Evolutionary conservation across 2,888 invertebrate genomes (phyloP).

Genomic region (Spodoptera picta): DNA sequence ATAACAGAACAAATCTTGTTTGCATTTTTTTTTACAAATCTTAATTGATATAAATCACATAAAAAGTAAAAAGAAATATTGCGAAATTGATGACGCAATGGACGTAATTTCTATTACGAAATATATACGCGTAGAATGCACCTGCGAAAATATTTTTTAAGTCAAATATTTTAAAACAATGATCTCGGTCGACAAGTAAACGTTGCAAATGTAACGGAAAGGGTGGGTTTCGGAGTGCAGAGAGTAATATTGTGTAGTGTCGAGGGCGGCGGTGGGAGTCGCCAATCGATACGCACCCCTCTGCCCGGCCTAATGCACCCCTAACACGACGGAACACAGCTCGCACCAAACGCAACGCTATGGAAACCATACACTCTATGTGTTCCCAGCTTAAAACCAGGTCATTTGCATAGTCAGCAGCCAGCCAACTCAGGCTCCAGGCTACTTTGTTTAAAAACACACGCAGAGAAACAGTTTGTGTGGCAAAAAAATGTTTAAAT

Average conservation of each 20-base stretch:
- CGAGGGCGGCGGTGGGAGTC: conserved; percentile 67
- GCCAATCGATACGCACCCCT: conserved; percentile 86
- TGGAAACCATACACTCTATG: conserved; percentile 53
- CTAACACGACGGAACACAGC: conserved; percentile 60
- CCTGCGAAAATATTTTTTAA: conserved; percentile 42
- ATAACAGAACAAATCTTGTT: too few species aligned
- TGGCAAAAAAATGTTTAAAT: conserved; percentile 57
- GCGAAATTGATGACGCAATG: too few species aligned
- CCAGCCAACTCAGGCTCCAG: conserved; percentile 8
- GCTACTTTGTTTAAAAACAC: conserved; percentile 33
- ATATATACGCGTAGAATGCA: neutral
- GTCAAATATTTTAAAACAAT: conserved; percentile 72
- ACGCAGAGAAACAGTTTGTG: conserved; percentile 19
- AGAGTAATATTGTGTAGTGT: conserved; percentile 76
- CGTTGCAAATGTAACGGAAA: conserved; percentile 77
- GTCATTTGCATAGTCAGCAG: conserved; percentile 50
- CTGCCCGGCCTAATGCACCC: conserved; percentile 80
- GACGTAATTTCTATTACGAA: too few species aligned
- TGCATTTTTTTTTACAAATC: too few species aligned
- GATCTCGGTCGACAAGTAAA: conserved; percentile 68
- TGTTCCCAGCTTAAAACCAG: conserved; percentile 53
- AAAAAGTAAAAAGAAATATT: too few species aligned
- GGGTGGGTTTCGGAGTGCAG: conserved; percentile 74
- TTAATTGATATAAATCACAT: too few species aligned
- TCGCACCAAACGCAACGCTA: conserved; percentile 54